Base-by-base conservation (phyloP, 2,888 invertebrate genomes). In the Microplitis deprimator region DNA sequence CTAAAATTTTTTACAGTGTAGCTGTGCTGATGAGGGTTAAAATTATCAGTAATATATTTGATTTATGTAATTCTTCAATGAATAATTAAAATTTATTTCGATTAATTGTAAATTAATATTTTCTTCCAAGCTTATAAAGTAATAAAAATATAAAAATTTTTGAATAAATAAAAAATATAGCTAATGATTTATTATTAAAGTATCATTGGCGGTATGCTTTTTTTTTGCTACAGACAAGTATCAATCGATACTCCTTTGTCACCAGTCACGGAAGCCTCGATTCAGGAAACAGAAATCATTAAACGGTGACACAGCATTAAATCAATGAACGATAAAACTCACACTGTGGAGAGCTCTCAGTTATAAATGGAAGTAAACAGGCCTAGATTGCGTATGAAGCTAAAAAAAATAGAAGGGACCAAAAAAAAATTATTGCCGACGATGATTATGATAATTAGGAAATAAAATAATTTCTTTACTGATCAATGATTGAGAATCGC, bases 201-300 rank as follows among this genome's bases (percentile, higher is more conserved):
- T 50, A 50, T 41, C 8, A 62, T 40, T 40, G 13, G 59, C 10
- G 38, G 68, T 38, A 10, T 59, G 8, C 73, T 65, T 39, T 7
- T 80, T 77, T 64, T 67, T 67, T 82, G 78, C 84, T 85, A 38
- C 83, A 92, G 92, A 84, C 92, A 92, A 89, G 85, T 91, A 78
- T 92, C 92, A 50, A 84, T 90, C 81, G 92, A 92, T 76, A 90
- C 87, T 79, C 86, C 90, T 62, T 88, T 92, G 81, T 91, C 92
- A 72, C 90, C 91, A 17, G 88, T 92, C 61, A 90, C 89, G 29
- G 92, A 92, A 87, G 88, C 84, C 5, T 81, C 85, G 75, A 83
- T 69, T 79, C 87, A 85, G 76, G 87, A 87, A 73, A 59, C 77
- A 3, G 87, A 87, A 74, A 70, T 80, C 7, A 87, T 85, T 40